Evolutionary conservation across 1,140 invertebrate genomes (phyloP).

Genomic region (Prorops nasuta): DNA sequence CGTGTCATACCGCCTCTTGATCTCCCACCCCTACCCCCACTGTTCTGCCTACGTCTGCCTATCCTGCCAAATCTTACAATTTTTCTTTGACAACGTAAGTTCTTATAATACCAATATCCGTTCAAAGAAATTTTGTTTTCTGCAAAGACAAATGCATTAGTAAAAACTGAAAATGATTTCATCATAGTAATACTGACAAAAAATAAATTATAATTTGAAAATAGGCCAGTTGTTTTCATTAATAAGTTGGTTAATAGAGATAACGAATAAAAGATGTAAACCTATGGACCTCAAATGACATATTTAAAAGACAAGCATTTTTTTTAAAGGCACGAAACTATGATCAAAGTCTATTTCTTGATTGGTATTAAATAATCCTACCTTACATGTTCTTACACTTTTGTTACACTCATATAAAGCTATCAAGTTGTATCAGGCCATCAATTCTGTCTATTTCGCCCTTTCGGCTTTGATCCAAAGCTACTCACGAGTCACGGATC

Average conservation of each 20-base stretch:
- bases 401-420: background rate
- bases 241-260: no score
- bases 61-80: conserved; percentile 32
- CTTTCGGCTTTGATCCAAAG: no score
- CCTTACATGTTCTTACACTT: background rate
- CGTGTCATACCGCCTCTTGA: conserved; percentile 58
- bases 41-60: conserved; percentile 38
- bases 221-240: background rate
- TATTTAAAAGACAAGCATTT: background rate
- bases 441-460: no score
- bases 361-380: background rate
- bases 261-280: no score
- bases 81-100: conserved; percentile 13
- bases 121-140: background rate
- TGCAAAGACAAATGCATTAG: conserved; percentile 5
- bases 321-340: background rate
- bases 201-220: background rate
- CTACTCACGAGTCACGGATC: no score
- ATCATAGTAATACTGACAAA: background rate
- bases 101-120: background rate
- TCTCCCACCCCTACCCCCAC: conserved; percentile 32
- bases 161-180: background rate
- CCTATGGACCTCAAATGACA: no score
- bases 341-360: background rate
- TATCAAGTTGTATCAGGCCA: background rate